Percentiles rank a stretch among this genome's conserved stretches.
Evolutionary conservation across 2,888 invertebrate genomes (phyloP).

Genomic region (Gymnocheta viridis): DNA sequence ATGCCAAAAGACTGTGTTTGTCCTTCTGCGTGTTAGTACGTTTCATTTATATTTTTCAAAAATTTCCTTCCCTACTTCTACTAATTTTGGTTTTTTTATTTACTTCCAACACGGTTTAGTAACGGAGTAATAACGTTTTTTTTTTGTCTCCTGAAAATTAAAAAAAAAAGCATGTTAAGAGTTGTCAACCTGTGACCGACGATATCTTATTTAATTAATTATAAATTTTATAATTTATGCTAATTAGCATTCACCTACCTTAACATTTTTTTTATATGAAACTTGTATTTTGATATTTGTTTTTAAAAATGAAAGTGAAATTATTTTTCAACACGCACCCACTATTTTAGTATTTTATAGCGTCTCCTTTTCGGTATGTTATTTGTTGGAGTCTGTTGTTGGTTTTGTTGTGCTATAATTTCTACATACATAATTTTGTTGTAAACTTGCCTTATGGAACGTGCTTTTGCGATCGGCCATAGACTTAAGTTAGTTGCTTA

Average conservation of each 20-base stretch:
- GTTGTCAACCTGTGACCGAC: no score
- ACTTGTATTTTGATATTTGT: not conserved
- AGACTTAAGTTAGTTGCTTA: constrained; percentile 1
- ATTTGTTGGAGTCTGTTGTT: constrained; percentile 5
- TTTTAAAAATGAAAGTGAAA: constrained; percentile 66
- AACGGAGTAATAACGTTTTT: no score
- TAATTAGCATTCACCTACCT: constrained; percentile 50
- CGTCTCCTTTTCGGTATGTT: constrained; percentile 21
- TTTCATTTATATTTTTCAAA: no score
- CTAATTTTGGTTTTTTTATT: no score
- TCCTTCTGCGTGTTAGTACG: no score
- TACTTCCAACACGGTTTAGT: no score
- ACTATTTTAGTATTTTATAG: constrained; percentile 37
- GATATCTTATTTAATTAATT: not conserved
- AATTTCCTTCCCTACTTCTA: no score
- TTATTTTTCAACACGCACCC: constrained; percentile 66
- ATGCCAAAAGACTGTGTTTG: no score
- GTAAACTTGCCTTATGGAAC: constrained; percentile 42
- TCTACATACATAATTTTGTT: constrained; percentile 11
- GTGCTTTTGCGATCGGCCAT: constrained; percentile 31
- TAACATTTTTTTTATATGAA: constrained; percentile 24
- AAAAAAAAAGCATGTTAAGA: no score
- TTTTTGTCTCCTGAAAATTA: no score
- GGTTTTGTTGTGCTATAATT: constrained; percentile 11
- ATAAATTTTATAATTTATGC: constrained; percentile 54